Conservation (phyloP, 1,140 invertebrate genomes). For the Phymorhynchus buccinoides region DNA sequence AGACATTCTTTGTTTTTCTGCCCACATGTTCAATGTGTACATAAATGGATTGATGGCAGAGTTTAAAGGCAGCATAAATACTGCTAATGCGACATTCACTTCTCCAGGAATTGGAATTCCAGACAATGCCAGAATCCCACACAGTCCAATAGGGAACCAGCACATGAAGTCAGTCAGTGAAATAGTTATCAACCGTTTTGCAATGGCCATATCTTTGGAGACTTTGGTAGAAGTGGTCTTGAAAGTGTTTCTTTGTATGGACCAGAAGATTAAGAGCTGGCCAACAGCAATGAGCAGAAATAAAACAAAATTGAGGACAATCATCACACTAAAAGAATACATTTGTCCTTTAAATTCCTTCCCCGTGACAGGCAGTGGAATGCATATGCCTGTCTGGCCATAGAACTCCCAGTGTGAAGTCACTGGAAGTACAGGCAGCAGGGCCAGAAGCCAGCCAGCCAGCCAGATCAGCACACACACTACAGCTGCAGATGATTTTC, state of each 20-base stretch:
- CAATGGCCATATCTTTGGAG: constrained; percentile 41
- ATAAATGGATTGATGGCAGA: constrained; percentile 38
- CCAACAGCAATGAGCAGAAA: constrained; percentile 53
- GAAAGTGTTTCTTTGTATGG: neutral
- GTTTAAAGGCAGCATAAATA: constrained; percentile 38
- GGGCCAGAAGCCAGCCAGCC: neutral
- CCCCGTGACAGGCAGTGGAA: constrained; percentile 49
- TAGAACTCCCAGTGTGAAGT: constrained; percentile 49
- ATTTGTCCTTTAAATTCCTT: constrained; percentile 44
- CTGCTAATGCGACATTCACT: neutral
- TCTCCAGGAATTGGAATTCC: neutral
- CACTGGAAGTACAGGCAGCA: constrained; percentile 13
- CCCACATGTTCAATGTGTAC: constrained; percentile 18
- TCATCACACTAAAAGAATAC: constrained; percentile 49
- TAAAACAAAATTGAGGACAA: constrained; percentile 48
- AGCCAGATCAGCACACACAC: neutral
- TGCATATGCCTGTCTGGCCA: constrained; percentile 52
- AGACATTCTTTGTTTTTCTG: no score
- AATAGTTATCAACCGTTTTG: constrained; percentile 43
- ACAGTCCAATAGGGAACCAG: constrained; percentile 51
- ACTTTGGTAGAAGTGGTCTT: constrained; percentile 4
- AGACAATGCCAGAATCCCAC: constrained; percentile 42
- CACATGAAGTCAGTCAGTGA: constrained; percentile 50
- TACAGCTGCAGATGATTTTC: constrained; percentile 31
- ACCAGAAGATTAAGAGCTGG: constrained; percentile 47